Conservation (phyloP, 92 coral and sea anemone species). For the Plumapathes pennacea region DNA sequence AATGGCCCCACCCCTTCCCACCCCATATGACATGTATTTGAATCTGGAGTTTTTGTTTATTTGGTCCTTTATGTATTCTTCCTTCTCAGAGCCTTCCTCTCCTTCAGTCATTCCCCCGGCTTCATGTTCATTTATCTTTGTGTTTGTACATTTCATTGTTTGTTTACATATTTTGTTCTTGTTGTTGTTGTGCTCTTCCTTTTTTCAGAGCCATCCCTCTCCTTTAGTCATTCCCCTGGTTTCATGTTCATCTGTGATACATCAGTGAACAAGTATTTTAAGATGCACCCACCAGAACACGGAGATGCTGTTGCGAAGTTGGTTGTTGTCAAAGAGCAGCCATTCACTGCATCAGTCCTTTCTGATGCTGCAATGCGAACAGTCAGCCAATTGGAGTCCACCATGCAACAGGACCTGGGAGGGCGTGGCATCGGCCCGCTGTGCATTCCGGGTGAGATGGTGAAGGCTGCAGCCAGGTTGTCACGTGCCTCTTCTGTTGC, state of each 20-base stretch:
- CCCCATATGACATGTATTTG: too few relatives aligned
- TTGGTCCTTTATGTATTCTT: neutral
- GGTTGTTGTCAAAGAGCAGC: slow-evolving; percentile 55
- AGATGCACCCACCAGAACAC: slow-evolving; percentile 26
- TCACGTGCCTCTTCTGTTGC: slow-evolving; percentile 70
- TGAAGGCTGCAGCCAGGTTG: slow-evolving; percentile 62
- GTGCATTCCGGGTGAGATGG: slow-evolving; percentile 50
- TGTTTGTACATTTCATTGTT: too few relatives aligned
- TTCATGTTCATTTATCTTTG: slow-evolving; percentile 44
- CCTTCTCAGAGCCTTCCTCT: slow-evolving; percentile 27
- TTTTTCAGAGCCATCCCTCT: slow-evolving; percentile 35
- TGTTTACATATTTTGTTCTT: too few relatives aligned
- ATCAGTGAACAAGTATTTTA: slow-evolving; percentile 35
- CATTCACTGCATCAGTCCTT: slow-evolving; percentile 62
- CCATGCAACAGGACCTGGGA: slow-evolving; percentile 75
- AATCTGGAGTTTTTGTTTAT: too few relatives aligned
- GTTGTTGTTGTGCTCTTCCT: neutral
- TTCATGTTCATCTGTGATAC: slow-evolving; percentile 57
- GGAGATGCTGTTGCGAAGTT: slow-evolving; percentile 51
- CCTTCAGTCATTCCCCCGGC: slow-evolving; percentile 77
- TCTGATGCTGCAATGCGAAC: slow-evolving; percentile 49
- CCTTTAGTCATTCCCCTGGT: slow-evolving; percentile 77
- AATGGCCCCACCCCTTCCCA: too few relatives aligned
- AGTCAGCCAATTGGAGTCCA: slow-evolving; percentile 43
- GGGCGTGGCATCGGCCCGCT: slow-evolving; percentile 67